A percentile compares a stretch with the other conserved stretches of the same genome.
phyloP scores from a whole-genome alignment of 1,140 invertebrate genomes.

The Campoletis sonorensis region DNA sequence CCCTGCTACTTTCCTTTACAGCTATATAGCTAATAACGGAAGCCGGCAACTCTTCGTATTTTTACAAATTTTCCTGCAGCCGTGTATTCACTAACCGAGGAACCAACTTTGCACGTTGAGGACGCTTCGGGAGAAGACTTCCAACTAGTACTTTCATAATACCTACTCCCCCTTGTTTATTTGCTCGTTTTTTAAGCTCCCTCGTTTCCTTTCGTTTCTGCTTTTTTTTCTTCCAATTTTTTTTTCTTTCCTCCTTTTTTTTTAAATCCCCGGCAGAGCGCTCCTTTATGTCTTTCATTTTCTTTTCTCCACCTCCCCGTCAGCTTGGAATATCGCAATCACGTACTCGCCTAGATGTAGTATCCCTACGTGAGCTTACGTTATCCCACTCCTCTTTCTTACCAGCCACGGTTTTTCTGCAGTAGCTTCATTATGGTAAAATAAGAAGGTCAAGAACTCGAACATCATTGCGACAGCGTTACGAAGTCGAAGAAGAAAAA shows the following conservation, averaged over 20 bases:
- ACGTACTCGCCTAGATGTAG: conserved; percentile 48
- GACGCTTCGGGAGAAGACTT: background rate
- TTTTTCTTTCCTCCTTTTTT: no score
- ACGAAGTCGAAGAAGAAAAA: background rate
- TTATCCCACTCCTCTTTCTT: conserved; percentile 8
- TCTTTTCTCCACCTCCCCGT: background rate
- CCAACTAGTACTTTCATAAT: conserved; percentile 8
- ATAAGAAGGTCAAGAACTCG: background rate
- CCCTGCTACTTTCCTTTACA: conserved; percentile 11
- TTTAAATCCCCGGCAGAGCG: conserved; percentile 16
- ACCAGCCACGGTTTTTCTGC: background rate
- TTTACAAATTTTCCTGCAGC: conserved; percentile 9
- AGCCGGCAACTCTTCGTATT: background rate
- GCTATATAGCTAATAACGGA: background rate
- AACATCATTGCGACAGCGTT: background rate
- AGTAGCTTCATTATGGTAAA: background rate
- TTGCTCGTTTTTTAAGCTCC: conserved; percentile 23
- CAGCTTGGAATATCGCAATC: conserved; percentile 42
- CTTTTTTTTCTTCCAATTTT: no score
- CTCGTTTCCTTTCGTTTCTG: conserved; percentile 27
- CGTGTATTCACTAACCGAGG: background rate
- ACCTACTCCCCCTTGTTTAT: conserved; percentile 23
- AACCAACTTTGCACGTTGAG: conserved; percentile 18
- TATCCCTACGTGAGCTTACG: conserved; percentile 46
- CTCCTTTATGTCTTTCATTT: background rate